These are phyloP conservation scores for Hipposideros larvatus DNA, from an alignment of 2,797 vertebrate species.

Conservation along the genomic window DNA sequence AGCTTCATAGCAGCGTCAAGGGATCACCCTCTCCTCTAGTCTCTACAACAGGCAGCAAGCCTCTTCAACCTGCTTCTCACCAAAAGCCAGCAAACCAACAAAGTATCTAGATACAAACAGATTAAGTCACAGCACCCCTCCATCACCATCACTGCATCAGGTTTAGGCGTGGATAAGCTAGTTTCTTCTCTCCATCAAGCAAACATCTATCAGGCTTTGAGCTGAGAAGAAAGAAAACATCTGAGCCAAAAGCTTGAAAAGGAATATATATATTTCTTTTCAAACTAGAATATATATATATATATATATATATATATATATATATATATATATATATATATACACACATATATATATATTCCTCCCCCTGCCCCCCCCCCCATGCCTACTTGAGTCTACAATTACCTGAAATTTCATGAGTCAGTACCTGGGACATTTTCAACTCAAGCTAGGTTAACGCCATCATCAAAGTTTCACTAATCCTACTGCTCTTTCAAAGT, in stretches of 20 bases:
- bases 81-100: background rate
- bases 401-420: conserved; percentile 76
- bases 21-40: background rate
- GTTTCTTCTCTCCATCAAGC: background rate
- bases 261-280: background rate
- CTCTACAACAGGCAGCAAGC: background rate
- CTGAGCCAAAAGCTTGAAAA: conserved; percentile 31
- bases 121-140: background rate
- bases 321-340: background rate
- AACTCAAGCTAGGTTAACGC: conserved; percentile 31
- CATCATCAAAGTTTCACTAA: conserved; percentile 67
- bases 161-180: background rate
- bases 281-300: background rate
- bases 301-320: background rate
- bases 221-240: background rate
- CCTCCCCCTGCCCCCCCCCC: background rate
- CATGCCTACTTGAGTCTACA: conserved; percentile 44
- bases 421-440: conserved; percentile 70
- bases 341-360: too few relatives aligned
- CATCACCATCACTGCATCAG: background rate
- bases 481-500: conserved; percentile 64
- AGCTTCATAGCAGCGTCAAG: background rate
- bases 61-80: background rate
- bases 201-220: conserved; percentile 14
- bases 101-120: background rate